Base-by-base conservation (phyloP, 2,888 invertebrate genomes). In the Drosophila percnosoma region DNA sequence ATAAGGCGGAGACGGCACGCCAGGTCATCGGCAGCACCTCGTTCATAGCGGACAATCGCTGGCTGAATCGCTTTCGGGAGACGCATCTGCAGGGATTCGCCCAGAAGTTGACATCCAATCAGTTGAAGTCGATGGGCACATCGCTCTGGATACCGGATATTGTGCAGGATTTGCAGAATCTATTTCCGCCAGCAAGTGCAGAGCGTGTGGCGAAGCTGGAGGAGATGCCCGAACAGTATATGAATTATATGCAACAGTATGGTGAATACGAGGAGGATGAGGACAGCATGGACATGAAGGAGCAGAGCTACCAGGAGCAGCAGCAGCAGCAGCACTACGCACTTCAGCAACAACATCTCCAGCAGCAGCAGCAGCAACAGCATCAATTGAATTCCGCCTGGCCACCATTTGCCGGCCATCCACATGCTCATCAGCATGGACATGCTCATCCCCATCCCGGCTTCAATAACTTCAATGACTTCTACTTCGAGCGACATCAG, bases 181-280 rank as follows among this genome's bases (percentile, higher is more conserved):
- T 91, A 5, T 91, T 92, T 52, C 91, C 91, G 11, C 91, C 91
- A 0, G 92, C 92, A 1, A 91, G 84, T 45, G 91, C 92, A 0
- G 91, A 92, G 45, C 87, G 91, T 36, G 84, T 91, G 54, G 91
- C 90, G 4, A 91, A 90, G 58, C 83, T 91, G 67, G 91, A 91
- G 55, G 91, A 90, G 73, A 87, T 91, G 73, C 92, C 91, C 2
- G 92, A 91, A 61, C 92, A 91, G 54, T 91, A 91, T 31, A 88
- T 91, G 67, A 83, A 75, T 54, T 92, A 92, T 55, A 92, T 91
- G 91, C 91, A 91, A 38, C 91, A 91, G 62, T 91, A 91, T 55
- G 91, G 91, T 7, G 92, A 91, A 51, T 91, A 92, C 59, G 92
- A 91, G 36, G 91, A 92, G 52, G 92, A 92, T 6, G 92, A 92